Evolutionary conservation across 2,113 vertebrate genomes (phyloP).

Genomic region (Tyto alba): DNA sequence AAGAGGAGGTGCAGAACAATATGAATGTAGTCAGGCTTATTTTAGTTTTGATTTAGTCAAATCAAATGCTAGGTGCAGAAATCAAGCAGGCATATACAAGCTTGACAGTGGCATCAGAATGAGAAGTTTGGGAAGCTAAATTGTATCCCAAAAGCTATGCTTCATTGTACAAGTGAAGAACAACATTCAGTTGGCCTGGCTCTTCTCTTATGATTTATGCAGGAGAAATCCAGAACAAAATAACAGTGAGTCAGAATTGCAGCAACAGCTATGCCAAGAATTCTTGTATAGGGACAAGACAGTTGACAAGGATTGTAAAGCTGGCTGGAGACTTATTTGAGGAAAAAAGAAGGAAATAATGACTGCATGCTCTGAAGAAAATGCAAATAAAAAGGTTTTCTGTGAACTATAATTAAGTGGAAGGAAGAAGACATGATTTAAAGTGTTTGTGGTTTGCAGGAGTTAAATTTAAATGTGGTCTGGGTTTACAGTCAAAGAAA

Average conservation of each 20-base stretch:
- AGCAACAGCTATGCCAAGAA: conserved; percentile 3
- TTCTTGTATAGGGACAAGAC: background rate
- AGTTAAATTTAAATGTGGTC: conserved; percentile 27
- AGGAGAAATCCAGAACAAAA: conserved; percentile 26
- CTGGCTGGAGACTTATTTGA: background rate
- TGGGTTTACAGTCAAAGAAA: background rate
- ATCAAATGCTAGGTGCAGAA: background rate
- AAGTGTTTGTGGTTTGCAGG: conserved; percentile 9
- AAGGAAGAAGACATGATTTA: background rate
- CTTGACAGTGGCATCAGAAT: background rate
- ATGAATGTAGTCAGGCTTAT: background rate
- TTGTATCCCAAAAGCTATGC: background rate
- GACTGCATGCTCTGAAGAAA: background rate
- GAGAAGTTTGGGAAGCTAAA: background rate
- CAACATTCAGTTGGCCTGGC: background rate
- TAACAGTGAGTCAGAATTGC: conserved; percentile 46
- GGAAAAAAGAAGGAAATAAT: conserved; percentile 11
- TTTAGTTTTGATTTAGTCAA: background rate
- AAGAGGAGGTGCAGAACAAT: background rate
- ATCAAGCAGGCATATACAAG: background rate
- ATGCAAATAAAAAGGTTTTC: background rate
- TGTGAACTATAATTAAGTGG: background rate
- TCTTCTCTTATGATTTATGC: conserved; percentile 12
- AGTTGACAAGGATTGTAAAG: background rate
- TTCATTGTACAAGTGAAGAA: background rate